Conservation (phyloP, 2,113 vertebrate genomes). For the Seriola aureovittata region DNA sequence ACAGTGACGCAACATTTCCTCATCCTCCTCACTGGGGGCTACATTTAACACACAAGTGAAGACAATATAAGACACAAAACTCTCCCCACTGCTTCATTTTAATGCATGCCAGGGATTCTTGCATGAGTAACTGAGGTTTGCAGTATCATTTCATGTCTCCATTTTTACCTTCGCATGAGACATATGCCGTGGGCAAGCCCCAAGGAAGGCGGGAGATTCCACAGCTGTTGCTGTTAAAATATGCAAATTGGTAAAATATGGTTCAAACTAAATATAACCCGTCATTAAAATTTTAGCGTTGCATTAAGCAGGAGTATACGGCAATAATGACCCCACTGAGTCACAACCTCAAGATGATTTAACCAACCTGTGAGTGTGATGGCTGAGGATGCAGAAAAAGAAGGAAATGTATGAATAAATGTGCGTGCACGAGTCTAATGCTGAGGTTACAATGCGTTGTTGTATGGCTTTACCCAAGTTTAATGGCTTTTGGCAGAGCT, state of each 20-base stretch:
- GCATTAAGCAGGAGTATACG: slow-evolving; percentile 64
- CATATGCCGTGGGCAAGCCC: slow-evolving; percentile 60
- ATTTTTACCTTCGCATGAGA: slow-evolving; percentile 57
- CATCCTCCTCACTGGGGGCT: neutral
- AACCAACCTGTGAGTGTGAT: neutral
- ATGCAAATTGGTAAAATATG: slow-evolving; percentile 73
- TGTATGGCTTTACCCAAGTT: slow-evolving; percentile 28
- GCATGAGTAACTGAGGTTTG: slow-evolving; percentile 32
- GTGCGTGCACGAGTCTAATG: slow-evolving; percentile 2
- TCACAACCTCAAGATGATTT: slow-evolving; percentile 42
- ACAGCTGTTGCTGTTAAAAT: slow-evolving; percentile 72
- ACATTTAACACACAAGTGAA: neutral
- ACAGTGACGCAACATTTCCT: neutral
- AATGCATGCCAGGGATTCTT: neutral
- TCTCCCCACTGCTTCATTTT: neutral
- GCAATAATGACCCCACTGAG: slow-evolving; percentile 54
- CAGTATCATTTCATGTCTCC: slow-evolving; percentile 39
- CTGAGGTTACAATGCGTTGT: neutral
- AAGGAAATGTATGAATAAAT: slow-evolving; percentile 18
- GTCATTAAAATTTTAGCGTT: slow-evolving; percentile 64
- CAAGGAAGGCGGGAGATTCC: slow-evolving; percentile 62
- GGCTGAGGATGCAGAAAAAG: slow-evolving; percentile 4
- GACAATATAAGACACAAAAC: neutral
- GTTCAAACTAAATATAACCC: slow-evolving; percentile 68
- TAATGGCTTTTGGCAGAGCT: slow-evolving; percentile 30